phyloP scores from a whole-genome alignment of 2,797 vertebrate genomes.

The Semaprochilodus insignis region DNA sequence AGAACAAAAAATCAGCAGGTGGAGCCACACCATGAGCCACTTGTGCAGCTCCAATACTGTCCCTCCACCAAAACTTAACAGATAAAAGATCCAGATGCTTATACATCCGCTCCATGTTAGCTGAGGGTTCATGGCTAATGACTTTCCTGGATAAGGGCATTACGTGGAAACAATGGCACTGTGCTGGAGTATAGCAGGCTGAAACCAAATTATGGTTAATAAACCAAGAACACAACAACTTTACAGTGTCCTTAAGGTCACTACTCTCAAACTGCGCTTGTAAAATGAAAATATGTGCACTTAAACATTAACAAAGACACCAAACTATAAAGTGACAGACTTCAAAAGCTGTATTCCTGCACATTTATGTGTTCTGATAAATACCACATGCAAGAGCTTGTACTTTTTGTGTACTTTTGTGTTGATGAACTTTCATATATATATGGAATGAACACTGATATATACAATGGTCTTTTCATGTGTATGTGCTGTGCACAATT shows the following conservation, averaged over 20 bases:
- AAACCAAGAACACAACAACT: neutral
- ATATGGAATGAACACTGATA: too few species aligned
- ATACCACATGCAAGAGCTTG: conserved; percentile 16
- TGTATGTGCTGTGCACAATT: too few species aligned
- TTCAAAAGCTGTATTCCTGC: neutral
- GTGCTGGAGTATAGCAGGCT: neutral
- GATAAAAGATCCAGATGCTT: neutral
- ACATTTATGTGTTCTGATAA: conserved; percentile 17
- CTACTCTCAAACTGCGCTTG: conserved; percentile 8
- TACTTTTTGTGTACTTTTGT: neutral
- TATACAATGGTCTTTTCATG: too few species aligned
- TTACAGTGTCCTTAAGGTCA: neutral
- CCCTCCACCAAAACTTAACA: neutral
- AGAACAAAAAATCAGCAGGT: too few species aligned
- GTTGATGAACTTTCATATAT: conserved; percentile 7
- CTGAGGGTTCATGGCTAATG: neutral
- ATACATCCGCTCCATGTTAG: neutral
- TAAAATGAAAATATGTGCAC: conserved; percentile 27
- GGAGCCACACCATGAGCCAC: too few species aligned
- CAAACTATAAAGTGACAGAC: conserved; percentile 19
- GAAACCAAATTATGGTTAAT: neutral
- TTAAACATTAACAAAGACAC: conserved; percentile 9
- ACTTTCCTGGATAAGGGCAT: neutral
- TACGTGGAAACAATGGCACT: neutral
- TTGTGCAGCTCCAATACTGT: neutral